A percentile compares a stretch with the other conserved stretches of the same genome.
phyloP scores from a whole-genome alignment of 2,113 vertebrate species.

The Ciconia maguari region DNA sequence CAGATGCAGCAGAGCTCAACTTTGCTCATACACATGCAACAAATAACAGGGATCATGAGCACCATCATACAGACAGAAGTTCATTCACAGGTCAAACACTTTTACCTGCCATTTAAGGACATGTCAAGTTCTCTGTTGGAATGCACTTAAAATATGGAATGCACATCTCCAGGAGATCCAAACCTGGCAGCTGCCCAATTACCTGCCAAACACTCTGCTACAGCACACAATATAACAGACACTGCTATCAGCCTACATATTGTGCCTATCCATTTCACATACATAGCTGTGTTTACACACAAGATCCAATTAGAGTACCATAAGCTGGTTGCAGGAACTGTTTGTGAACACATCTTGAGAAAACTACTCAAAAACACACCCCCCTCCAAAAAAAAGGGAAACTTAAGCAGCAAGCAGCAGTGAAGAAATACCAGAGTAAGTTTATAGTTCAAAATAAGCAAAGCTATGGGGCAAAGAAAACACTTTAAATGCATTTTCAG shows the following conservation, averaged over 20 bases:
- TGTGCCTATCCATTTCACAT: neutral
- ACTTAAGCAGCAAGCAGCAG: neutral
- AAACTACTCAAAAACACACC: neutral
- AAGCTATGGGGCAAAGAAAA: neutral
- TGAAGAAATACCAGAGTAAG: neutral
- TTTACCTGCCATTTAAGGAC: neutral
- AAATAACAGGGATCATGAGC: neutral
- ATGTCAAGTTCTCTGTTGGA: neutral
- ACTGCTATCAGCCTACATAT: neutral
- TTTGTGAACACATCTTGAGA: neutral
- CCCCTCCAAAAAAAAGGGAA: neutral
- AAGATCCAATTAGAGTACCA: neutral
- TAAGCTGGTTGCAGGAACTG: neutral
- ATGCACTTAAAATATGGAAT: neutral
- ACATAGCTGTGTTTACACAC: neutral
- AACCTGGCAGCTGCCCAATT: neutral
- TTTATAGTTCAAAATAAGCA: neutral
- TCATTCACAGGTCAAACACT: neutral
- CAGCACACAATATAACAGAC: neutral
- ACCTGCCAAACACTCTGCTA: neutral
- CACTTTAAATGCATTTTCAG: neutral
- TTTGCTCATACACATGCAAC: neutral
- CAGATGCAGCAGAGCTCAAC: neutral
- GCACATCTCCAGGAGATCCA: neutral
- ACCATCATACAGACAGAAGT: neutral